Evolutionary conservation across 2,113 vertebrate genomes (phyloP).

Genomic region (Gorsachius goisagi): DNA sequence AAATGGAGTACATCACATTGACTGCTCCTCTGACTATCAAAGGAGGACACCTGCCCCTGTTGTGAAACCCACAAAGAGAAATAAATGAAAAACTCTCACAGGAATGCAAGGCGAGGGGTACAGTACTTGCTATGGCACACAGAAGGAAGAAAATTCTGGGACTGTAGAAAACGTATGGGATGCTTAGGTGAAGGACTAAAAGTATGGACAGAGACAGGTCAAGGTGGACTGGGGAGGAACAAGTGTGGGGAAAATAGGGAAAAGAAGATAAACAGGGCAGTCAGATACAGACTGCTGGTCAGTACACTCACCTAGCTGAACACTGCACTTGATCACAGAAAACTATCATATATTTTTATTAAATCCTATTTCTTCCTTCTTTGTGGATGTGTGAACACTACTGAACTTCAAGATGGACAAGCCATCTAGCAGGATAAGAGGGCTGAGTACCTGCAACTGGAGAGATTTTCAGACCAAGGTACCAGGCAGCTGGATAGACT

Average conservation of each 20-base stretch:
- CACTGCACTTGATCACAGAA: background rate
- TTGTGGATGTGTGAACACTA: background rate
- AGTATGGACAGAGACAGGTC: background rate
- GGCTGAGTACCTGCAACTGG: background rate
- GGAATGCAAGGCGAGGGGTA: background rate
- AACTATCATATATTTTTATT: background rate
- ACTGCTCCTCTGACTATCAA: background rate
- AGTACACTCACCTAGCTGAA: background rate
- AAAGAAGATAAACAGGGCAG: background rate
- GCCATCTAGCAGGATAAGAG: background rate
- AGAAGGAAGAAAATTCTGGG: background rate
- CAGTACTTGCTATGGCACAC: background rate
- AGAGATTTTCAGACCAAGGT: background rate
- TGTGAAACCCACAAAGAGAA: background rate
- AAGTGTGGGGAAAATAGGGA: background rate
- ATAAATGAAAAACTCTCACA: background rate
- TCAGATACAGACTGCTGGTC: background rate
- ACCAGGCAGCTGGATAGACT: background rate
- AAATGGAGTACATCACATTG: background rate
- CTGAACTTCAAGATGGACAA: background rate
- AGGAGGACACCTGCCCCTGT: background rate
- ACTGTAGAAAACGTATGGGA: accelerated
- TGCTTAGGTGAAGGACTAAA: background rate
- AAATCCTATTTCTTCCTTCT: background rate
- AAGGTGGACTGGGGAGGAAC: background rate